phyloP scores from a whole-genome alignment of 1,140 invertebrate genomes.

The Camponotus floridanus region DNA sequence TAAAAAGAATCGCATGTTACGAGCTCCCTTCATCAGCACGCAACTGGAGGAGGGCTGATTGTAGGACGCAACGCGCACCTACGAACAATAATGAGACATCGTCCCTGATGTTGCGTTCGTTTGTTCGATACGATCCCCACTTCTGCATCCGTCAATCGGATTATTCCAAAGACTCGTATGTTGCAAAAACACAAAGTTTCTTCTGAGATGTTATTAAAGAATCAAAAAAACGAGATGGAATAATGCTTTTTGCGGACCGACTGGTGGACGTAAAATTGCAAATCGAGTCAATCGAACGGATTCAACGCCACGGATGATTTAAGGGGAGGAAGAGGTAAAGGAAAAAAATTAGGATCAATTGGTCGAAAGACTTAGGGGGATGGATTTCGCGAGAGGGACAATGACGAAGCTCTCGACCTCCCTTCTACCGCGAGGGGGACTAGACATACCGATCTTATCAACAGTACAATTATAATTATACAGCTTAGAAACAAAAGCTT shows the following conservation, averaged over 20 bases:
- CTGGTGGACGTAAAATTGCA: constrained; percentile 75
- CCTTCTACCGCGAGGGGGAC: constrained; percentile 77
- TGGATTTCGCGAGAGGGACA: constrained; percentile 53
- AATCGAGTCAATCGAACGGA: constrained; percentile 71
- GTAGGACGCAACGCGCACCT: constrained; percentile 33
- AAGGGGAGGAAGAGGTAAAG: constrained; percentile 33
- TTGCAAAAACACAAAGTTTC: background rate
- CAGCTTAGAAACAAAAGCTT: constrained; percentile 69
- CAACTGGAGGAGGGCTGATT: constrained; percentile 32
- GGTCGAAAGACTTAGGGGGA: constrained; percentile 28
- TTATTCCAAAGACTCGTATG: constrained; percentile 1
- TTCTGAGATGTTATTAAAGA: background rate
- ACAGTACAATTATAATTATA: constrained; percentile 79
- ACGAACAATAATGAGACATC: constrained; percentile 42
- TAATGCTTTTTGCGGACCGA: constrained; percentile 76
- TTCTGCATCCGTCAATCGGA: constrained; percentile 76
- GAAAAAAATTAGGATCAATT: constrained; percentile 40
- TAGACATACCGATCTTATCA: constrained; percentile 83
- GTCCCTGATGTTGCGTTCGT: background rate
- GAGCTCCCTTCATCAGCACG: background rate
- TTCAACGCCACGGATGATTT: constrained; percentile 6
- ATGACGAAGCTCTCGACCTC: constrained; percentile 26
- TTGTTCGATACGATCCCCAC: constrained; percentile 76
- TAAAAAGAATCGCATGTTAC: constrained; percentile 4
- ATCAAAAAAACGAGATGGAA: background rate